phyloP scores from a whole-genome alignment of 2,888 invertebrate species.

The Synergus laeviventris region DNA sequence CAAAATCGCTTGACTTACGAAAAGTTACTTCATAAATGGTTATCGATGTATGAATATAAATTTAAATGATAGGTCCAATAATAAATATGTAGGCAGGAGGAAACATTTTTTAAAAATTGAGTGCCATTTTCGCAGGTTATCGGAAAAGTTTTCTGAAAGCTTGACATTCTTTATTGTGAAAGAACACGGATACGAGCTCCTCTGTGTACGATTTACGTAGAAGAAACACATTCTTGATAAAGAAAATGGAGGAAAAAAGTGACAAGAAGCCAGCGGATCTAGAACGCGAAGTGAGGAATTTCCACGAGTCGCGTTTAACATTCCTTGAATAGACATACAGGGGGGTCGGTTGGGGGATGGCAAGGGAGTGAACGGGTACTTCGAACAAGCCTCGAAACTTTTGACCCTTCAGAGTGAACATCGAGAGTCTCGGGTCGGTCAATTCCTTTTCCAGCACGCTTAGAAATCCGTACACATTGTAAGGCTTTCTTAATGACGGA shows the following conservation, averaged over 20 bases:
- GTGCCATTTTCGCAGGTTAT: background rate
- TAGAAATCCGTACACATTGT: slow-evolving; percentile 70
- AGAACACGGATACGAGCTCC: slow-evolving; percentile 46
- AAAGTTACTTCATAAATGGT: background rate
- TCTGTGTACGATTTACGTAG: slow-evolving; percentile 46
- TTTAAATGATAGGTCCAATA: background rate
- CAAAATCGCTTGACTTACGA: background rate
- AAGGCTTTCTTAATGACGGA: slow-evolving; percentile 75
- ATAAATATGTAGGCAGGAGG: too few species aligned
- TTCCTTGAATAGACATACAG: slow-evolving; percentile 68
- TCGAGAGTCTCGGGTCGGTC: slow-evolving; percentile 49
- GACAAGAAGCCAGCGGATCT: slow-evolving; percentile 65
- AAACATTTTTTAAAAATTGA: too few species aligned
- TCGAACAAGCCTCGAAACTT: slow-evolving; percentile 52
- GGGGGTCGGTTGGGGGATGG: slow-evolving; percentile 41
- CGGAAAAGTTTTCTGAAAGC: slow-evolving; percentile 42
- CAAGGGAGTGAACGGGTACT: slow-evolving; percentile 39
- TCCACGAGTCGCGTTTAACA: slow-evolving; percentile 65
- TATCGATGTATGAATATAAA: background rate
- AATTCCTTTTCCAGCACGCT: slow-evolving; percentile 60
- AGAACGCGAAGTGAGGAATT: slow-evolving; percentile 64
- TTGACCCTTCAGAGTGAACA: slow-evolving; percentile 52
- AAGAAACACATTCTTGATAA: slow-evolving; percentile 46
- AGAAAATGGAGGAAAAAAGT: slow-evolving; percentile 40
- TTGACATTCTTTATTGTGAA: slow-evolving; percentile 46